A percentile compares a stretch with the other conserved stretches of the same genome.
These are phyloP conservation scores for Ophraella communa DNA, from an alignment of 2,888 invertebrate species.

Conservation along the genomic window DNA sequence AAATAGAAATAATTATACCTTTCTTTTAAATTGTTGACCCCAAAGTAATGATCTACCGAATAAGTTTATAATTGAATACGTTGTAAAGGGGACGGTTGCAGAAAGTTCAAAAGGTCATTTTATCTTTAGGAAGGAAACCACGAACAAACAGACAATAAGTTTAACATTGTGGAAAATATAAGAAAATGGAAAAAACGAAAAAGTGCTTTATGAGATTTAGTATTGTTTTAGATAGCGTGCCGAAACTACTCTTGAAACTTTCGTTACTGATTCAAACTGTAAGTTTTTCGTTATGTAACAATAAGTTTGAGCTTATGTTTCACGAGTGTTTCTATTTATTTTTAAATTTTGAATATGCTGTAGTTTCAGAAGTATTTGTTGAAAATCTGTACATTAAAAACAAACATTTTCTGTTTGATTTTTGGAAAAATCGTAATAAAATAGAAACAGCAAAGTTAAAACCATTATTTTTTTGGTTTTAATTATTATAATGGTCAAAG, in stretches of 20 bases:
- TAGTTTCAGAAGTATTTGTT: background rate
- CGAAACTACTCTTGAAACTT: slow-evolving; percentile 22
- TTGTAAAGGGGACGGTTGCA: slow-evolving; percentile 7
- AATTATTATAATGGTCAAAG: too few species aligned
- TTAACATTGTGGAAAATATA: slow-evolving; percentile 29
- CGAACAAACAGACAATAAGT: slow-evolving; percentile 30
- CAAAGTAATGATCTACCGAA: slow-evolving; percentile 3
- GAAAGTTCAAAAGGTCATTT: slow-evolving; percentile 16
- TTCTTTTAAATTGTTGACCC: slow-evolving; percentile 1
- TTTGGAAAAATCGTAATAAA: too few species aligned
- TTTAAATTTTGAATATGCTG: background rate
- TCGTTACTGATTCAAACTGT: slow-evolving; percentile 21
- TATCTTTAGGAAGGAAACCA: slow-evolving; percentile 20
- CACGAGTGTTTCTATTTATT: slow-evolving; percentile 11
- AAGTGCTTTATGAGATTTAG: slow-evolving; percentile 27
- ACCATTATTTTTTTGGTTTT: too few species aligned
- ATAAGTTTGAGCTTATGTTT: slow-evolving; percentile 20
- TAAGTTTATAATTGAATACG: slow-evolving; percentile 19
- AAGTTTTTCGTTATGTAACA: slow-evolving; percentile 14
- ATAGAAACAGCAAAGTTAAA: too few species aligned
- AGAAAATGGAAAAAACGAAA: slow-evolving; percentile 16
- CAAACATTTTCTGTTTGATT: too few species aligned
- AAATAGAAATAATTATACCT: background rate
- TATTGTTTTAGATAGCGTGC: slow-evolving; percentile 28
- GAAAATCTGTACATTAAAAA: too few species aligned